phyloP scores from a whole-genome alignment of 2,888 invertebrate genomes.

The Trissonchulus latispiculum region DNA sequence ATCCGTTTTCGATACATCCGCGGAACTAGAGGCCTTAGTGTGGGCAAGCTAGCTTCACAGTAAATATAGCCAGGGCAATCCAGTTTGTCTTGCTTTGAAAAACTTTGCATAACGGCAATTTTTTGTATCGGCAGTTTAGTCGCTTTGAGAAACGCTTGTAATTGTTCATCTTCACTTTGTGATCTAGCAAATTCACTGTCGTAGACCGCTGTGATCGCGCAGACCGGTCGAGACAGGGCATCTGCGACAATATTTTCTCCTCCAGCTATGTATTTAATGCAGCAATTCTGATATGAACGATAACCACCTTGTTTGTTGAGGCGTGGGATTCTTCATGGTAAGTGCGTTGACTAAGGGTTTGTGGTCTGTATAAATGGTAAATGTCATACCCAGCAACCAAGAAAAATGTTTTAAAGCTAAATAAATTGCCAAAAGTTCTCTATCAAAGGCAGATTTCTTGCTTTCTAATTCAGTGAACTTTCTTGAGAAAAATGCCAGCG shows the following conservation, averaged over 20 bases:
- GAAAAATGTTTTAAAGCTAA: conserved; percentile 10
- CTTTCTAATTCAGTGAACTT: not conserved
- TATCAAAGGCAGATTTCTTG: conserved; percentile 1
- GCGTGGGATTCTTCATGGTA: conserved; percentile 1
- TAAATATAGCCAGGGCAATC: not conserved
- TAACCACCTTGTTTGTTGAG: conserved; percentile 12
- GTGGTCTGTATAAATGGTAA: conserved; percentile 14
- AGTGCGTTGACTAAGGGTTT: conserved; percentile 12
- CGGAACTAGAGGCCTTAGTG: not conserved
- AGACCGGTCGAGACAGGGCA: conserved; percentile 1
- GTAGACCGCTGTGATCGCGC: not conserved
- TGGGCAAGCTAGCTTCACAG: not conserved
- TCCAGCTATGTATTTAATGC: not conserved
- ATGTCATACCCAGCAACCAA: conserved; percentile 3
- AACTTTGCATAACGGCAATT: no score
- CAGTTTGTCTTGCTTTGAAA: no score
- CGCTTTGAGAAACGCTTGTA: not conserved
- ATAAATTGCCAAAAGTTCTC: conserved; percentile 1
- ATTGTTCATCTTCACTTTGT: not conserved
- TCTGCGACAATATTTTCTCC: conserved; percentile 11
- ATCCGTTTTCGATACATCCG: not conserved
- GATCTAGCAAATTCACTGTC: not conserved
- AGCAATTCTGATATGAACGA: conserved; percentile 12
- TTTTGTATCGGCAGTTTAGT: not conserved
- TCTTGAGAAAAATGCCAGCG: conserved; percentile 7